phyloP scores from a whole-genome alignment of 1,140 invertebrate genomes.

The Bradynema listronoti region DNA sequence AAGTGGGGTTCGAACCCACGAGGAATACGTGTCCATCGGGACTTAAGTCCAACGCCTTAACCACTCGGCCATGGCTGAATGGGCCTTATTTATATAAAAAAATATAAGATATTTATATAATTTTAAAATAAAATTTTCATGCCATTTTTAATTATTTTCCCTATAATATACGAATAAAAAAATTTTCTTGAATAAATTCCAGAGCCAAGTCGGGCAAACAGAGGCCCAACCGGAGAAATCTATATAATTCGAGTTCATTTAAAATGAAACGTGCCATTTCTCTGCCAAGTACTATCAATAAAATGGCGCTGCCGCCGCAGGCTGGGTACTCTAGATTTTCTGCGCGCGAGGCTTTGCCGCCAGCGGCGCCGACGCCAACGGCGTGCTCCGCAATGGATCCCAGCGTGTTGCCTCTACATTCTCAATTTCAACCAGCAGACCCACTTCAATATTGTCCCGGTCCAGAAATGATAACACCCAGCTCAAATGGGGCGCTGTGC shows the following conservation, averaged over 20 bases:
- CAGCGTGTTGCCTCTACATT: conserved; percentile 1
- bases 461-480: not conserved
- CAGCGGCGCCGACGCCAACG: not conserved
- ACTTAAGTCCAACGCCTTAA: conserved; percentile 8
- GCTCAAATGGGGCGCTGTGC: not conserved
- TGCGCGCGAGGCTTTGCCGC: conserved; percentile 28
- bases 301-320: not conserved
- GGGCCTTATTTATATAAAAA: conserved; percentile 5
- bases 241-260: conserved; percentile 16
- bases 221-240: conserved; percentile 4
- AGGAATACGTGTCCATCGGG: conserved; percentile 11
- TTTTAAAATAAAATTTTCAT: conserved; percentile 4
- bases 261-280: conserved; percentile 51
- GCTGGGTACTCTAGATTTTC: conserved; percentile 12
- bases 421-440: not conserved
- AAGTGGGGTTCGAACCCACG: too few relatives aligned
- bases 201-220: not conserved
- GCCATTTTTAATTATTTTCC: not conserved
- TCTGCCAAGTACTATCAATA: conserved; percentile 46
- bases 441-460: not conserved
- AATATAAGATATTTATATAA: conserved; percentile 1
- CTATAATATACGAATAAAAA: not conserved
- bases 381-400: conserved; percentile 1
- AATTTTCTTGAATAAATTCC: conserved; percentile 1
- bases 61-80: not conserved